phyloP scores from a whole-genome alignment of 2,888 invertebrate genomes.

The Eupithecia exiguata region DNA sequence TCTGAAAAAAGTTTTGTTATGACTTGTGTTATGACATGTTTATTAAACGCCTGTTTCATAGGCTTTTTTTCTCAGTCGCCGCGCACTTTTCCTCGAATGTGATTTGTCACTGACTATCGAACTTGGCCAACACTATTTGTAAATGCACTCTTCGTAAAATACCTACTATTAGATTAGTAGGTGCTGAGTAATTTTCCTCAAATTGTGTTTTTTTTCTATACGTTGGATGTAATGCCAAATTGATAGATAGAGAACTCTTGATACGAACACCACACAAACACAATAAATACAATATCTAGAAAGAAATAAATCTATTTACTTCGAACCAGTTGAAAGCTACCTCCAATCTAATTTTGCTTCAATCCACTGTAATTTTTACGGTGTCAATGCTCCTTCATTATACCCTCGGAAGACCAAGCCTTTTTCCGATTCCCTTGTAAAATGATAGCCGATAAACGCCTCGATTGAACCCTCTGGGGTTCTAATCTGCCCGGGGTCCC shows the following conservation, averaged over 20 bases:
- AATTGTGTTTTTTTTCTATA: not conserved
- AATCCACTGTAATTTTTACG: slow-evolving; percentile 15
- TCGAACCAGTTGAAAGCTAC: not conserved
- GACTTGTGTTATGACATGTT: too few relatives aligned
- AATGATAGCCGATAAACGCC: slow-evolving; percentile 57
- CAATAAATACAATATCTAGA: not conserved
- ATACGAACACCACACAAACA: not conserved
- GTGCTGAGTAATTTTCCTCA: not conserved
- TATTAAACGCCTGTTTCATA: too few relatives aligned
- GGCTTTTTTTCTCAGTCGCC: too few relatives aligned
- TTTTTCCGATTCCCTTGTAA: slow-evolving; percentile 36
- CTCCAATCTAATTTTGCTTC: slow-evolving; percentile 14
- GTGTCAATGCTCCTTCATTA: slow-evolving; percentile 27
- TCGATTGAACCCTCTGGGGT: slow-evolving; percentile 54
- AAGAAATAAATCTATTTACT: not conserved
- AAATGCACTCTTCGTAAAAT: too few relatives aligned
- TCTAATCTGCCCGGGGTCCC: slow-evolving; percentile 59
- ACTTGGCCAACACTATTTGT: too few relatives aligned
- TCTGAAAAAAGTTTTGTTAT: too few relatives aligned
- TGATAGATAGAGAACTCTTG: not conserved
- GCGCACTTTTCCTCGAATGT: too few relatives aligned
- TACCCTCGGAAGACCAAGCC: slow-evolving; percentile 16
- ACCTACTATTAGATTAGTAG: too few relatives aligned
- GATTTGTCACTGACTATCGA: too few relatives aligned
- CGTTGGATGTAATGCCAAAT: not conserved